Conservation (phyloP, 2,888 invertebrate genomes). For the Copidosoma aretas region DNA sequence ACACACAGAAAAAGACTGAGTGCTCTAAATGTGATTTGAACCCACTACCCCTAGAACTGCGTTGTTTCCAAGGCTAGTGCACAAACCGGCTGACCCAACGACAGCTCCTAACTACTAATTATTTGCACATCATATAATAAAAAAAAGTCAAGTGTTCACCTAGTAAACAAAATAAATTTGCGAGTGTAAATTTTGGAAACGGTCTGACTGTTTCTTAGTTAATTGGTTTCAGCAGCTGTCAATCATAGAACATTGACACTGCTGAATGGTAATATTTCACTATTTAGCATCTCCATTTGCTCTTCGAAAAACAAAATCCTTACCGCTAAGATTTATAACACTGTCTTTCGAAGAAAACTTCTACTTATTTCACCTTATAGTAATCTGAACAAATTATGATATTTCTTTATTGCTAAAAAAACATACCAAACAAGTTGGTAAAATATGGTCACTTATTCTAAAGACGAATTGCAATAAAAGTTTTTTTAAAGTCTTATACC, state of each 20-base stretch:
- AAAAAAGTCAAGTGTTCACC: constrained; percentile 23
- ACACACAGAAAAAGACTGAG: too few species aligned
- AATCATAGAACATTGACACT: constrained; percentile 24
- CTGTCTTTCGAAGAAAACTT: constrained; percentile 99
- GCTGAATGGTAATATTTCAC: constrained; percentile 66
- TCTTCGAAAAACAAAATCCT: constrained; percentile 98
- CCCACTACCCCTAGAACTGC: too few species aligned
- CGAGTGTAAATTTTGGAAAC: constrained; percentile 30
- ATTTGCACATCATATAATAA: constrained; percentile 21
- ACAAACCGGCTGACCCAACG: too few species aligned
- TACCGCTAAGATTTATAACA: constrained; percentile 97
- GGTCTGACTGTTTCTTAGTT: constrained; percentile 28
- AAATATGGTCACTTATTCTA: too few species aligned
- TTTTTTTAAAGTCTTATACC: constrained; percentile 42
- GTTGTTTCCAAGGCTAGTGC: too few species aligned
- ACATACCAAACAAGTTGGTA: too few species aligned
- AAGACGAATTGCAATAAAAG: constrained; percentile 2
- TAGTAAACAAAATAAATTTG: constrained; percentile 20
- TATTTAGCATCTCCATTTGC: constrained; percentile 99
- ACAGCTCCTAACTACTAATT: too few species aligned
- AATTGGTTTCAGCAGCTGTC: constrained; percentile 27
- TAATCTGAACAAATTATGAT: constrained; percentile 73
- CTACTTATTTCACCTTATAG: constrained; percentile 98
- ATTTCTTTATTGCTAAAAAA: constrained; percentile 48
- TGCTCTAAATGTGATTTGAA: too few species aligned